Evolutionary conservation across 2,113 vertebrate genomes (phyloP).

Genomic region (Tympanuchus pallidicinctus): DNA sequence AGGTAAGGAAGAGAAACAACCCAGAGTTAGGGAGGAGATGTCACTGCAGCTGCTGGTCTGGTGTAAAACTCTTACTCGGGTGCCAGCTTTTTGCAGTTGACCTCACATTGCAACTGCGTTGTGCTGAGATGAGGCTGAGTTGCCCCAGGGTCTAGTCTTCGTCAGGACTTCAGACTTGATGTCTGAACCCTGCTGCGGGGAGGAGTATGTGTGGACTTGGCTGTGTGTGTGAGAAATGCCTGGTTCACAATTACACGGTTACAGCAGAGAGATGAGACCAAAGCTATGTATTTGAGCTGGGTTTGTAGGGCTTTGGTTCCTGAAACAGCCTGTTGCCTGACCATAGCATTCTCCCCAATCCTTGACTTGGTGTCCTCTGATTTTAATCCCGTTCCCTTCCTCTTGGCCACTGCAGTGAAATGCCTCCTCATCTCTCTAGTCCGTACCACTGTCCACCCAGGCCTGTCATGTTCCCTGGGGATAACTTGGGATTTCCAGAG

Average conservation of each 20-base stretch:
- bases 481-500: background rate
- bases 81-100: background rate
- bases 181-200: no score
- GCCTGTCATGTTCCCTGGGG: background rate
- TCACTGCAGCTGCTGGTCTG: background rate
- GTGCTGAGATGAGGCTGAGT: background rate
- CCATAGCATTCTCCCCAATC: background rate
- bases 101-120: background rate
- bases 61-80: background rate
- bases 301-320: background rate
- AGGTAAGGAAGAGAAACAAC: background rate
- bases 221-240: rapidly evolving
- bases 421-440: background rate
- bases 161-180: background rate
- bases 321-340: rapidly evolving
- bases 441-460: background rate
- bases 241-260: no score
- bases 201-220: background rate
- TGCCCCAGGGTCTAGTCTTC: background rate
- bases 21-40: background rate
- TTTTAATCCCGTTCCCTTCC: background rate
- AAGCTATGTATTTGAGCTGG: background rate
- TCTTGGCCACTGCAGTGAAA: background rate
- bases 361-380: background rate
- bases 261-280: rapidly evolving